A percentile compares a stretch with the other conserved stretches of the same genome.
Evolutionary conservation across 1,140 invertebrate species (phyloP).

Genomic region (Heliconius hewitsoni): DNA sequence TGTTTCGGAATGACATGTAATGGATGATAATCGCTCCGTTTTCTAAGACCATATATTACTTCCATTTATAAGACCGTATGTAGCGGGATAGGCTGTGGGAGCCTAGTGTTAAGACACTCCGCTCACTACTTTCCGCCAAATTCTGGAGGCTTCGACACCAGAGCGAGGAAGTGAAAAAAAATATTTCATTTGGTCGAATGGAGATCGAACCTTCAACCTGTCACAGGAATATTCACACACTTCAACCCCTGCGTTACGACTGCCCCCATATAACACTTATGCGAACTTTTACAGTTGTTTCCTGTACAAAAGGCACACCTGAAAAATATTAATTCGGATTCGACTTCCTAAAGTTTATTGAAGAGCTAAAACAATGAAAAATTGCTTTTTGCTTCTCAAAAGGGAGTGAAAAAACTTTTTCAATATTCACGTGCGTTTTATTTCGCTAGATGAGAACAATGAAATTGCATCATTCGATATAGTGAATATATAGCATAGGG

Average conservation of each 20-base stretch:
- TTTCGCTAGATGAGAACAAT: neutral
- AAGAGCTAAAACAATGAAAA: slow-evolving; percentile 12
- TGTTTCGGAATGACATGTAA: slow-evolving; percentile 37
- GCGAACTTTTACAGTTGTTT: neutral
- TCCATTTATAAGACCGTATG: no score
- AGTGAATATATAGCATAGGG: neutral
- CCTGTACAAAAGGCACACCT: neutral
- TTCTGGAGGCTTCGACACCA: no score
- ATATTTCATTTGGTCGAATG: no score
- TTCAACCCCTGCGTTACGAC: no score
- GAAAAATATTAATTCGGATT: slow-evolving; percentile 2
- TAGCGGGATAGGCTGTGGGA: neutral
- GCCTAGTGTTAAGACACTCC: neutral
- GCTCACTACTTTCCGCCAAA: neutral
- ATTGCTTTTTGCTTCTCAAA: slow-evolving; percentile 12
- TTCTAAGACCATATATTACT: slow-evolving; percentile 19
- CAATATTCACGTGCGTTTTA: slow-evolving; percentile 12
- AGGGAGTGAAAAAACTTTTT: slow-evolving; percentile 6
- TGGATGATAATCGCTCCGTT: slow-evolving; percentile 37
- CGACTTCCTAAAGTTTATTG: neutral
- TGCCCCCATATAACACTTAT: neutral
- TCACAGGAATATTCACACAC: no score
- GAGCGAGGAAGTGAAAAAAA: neutral
- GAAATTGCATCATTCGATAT: neutral
- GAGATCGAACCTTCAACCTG: no score